These are phyloP conservation scores for Melopsittacus undulatus DNA, from an alignment of 2,797 vertebrate species.

Conservation along the genomic window DNA sequence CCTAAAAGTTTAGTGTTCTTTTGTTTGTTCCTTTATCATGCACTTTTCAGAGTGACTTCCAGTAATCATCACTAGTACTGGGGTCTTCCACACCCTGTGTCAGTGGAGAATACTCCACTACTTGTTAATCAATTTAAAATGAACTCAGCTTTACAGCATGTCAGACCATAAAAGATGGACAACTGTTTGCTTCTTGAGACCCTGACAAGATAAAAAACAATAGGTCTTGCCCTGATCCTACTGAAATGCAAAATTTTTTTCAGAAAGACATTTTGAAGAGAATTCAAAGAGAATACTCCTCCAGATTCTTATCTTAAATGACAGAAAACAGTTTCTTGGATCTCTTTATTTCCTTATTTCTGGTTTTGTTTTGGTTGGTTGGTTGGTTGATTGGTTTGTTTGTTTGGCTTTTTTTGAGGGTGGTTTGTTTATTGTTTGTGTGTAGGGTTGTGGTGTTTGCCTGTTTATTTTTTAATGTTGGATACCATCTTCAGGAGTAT, in stretches of 20 bases:
- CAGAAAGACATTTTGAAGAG: not conserved
- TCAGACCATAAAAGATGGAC: not conserved
- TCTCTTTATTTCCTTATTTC: not conserved
- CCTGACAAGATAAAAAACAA: not conserved
- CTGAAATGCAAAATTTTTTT: not conserved
- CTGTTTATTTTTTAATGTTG: not conserved
- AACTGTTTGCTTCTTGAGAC: not conserved
- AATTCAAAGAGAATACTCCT: not conserved
- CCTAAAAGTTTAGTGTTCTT: not conserved
- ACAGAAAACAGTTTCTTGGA: not conserved
- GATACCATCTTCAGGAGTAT: not conserved
- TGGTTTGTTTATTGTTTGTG: no score
- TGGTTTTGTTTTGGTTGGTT: not conserved
- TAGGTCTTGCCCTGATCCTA: accelerated
- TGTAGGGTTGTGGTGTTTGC: not conserved
- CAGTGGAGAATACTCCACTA: not conserved
- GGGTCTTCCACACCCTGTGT: not conserved
- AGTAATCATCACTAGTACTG: no score
- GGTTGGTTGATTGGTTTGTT: not conserved
- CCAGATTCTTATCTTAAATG: not conserved
- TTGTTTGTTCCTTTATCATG: not conserved
- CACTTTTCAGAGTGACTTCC: not conserved
- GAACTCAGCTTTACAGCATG: not conserved
- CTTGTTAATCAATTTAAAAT: not conserved
- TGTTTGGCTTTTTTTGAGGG: not conserved